Conservation (phyloP, 2,113 vertebrate species). For the Gnathonemus echidnorhynchus region DNA sequence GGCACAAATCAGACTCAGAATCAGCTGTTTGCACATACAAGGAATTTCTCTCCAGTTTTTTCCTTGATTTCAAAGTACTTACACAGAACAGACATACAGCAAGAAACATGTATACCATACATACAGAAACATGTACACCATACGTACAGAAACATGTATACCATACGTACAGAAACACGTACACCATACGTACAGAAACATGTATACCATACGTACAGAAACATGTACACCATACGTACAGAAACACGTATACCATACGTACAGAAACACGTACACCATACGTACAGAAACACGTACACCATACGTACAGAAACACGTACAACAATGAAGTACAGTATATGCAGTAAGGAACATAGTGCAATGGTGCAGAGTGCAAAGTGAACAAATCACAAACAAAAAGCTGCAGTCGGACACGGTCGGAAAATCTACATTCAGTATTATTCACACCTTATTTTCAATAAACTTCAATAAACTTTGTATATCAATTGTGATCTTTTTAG, state of each 20-base stretch:
- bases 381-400: not conserved
- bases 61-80: not conserved
- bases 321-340: not conserved
- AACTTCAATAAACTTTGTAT: no score
- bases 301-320: not conserved
- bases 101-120: not conserved
- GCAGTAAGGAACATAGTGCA: no score
- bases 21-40: not conserved
- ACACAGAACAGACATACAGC: not conserved
- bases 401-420: not conserved
- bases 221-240: no score
- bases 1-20: slow-evolving; percentile 6
- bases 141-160: not conserved
- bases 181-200: no score
- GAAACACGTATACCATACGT: no score
- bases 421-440: no score
- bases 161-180: not conserved
- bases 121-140: no score
- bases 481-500: not conserved
- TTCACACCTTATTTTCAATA: no score
- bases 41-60: not conserved
- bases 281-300: not conserved
- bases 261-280: no score
- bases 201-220: no score
- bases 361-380: not conserved